A percentile compares a stretch with the other conserved stretches of the same genome.
Evolutionary conservation across 2,888 invertebrate genomes (phyloP).

Genomic region (Oasisia sp.): DNA sequence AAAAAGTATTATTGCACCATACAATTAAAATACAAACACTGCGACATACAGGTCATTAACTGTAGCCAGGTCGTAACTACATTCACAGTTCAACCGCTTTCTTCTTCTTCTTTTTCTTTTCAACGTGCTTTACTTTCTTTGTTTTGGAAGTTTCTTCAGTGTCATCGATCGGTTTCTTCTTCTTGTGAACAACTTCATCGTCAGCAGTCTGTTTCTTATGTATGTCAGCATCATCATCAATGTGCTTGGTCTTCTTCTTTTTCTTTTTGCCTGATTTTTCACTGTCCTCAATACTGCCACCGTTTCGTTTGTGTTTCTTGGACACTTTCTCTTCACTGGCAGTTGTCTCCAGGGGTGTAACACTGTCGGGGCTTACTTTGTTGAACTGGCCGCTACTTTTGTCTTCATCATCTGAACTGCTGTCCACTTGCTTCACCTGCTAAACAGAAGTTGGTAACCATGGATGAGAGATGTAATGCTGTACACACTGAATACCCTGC

Average conservation of each 20-base stretch:
- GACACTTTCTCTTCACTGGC: neutral
- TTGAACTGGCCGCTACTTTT: neutral
- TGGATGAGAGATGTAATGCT: neutral
- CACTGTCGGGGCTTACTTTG: neutral
- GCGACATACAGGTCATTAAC: neutral
- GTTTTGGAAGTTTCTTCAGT: neutral
- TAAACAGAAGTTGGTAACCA: neutral
- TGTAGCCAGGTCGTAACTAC: neutral
- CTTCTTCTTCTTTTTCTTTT: neutral
- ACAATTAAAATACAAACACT: neutral
- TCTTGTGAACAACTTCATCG: neutral
- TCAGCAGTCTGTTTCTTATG: neutral
- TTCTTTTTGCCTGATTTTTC: neutral
- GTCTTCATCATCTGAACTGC: neutral
- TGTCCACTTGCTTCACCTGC: neutral
- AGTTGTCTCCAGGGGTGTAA: neutral
- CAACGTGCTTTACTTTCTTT: neutral
- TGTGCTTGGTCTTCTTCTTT: neutral
- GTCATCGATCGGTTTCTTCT: neutral
- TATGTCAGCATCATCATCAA: neutral
- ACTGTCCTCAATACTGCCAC: neutral
- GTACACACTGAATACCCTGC: too few species aligned
- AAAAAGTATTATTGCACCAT: neutral
- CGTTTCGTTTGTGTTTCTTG: neutral
- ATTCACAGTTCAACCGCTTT: neutral